These are phyloP conservation scores for Melanostoma scalare DNA, from an alignment of 2,888 invertebrate genomes.

Conservation along the genomic window DNA sequence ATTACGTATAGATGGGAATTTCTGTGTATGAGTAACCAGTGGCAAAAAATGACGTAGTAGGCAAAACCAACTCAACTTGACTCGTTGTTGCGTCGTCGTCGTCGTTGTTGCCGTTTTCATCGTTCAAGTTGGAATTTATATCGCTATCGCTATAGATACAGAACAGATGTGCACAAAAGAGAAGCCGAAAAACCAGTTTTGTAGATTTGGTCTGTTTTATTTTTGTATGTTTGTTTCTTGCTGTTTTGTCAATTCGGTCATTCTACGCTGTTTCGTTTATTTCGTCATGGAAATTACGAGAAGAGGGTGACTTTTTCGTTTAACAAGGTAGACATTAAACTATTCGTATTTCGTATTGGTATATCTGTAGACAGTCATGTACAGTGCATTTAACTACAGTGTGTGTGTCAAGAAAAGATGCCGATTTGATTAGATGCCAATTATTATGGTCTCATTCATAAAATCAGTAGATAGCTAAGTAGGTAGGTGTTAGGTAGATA, in stretches of 20 bases:
- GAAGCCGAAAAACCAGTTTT: slow-evolving; percentile 64
- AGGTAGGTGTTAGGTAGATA: too few relatives aligned
- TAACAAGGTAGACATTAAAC: slow-evolving; percentile 14
- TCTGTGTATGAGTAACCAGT: neutral
- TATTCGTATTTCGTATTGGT: neutral
- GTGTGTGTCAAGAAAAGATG: too few relatives aligned
- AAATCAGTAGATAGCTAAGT: too few relatives aligned
- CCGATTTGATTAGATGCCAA: too few relatives aligned
- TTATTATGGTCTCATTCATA: too few relatives aligned
- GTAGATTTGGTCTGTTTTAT: slow-evolving; percentile 28
- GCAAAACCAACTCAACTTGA: slow-evolving; percentile 34
- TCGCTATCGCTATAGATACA: neutral
- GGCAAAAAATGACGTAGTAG: slow-evolving; percentile 72
- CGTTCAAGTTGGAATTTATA: neutral
- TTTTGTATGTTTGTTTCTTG: slow-evolving; percentile 43
- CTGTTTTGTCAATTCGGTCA: slow-evolving; percentile 29
- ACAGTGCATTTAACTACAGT: too few relatives aligned
- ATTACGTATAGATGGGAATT: neutral
- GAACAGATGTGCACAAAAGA: slow-evolving; percentile 66
- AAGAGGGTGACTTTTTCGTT: slow-evolving; percentile 26
- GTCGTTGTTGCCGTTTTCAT: slow-evolving; percentile 17
- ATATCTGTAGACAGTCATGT: too few relatives aligned
- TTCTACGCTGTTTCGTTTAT: slow-evolving; percentile 47
- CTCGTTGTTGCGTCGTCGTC: slow-evolving; percentile 24
- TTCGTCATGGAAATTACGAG: slow-evolving; percentile 60